Evolutionary conservation across 2,888 invertebrate genomes (phyloP), one percentile per base, ranked within the genome.

Genomic region (Esperia sulphurella): DNA sequence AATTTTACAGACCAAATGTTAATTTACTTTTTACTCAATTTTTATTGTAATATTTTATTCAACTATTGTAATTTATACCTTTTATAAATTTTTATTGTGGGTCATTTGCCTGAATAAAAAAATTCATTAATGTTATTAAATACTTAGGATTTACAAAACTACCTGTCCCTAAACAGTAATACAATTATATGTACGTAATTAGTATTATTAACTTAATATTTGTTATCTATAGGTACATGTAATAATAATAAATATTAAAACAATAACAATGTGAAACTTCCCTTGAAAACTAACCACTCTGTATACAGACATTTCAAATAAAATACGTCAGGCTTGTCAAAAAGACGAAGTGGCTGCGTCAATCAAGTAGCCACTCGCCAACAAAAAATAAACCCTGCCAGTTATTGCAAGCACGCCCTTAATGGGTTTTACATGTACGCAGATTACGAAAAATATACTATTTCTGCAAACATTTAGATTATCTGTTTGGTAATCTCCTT

Each of bases 291-390:
- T n/a, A 47, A 66, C 50, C 85, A 78, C 0, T 61, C 82, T 82
- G 66, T 87, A 71, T 53, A 54, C 14, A 50, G 43, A 54, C 48
- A 56, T 60, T 63, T 60, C 63, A 62, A 75, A 82, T 75, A 79
- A 78, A 80, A 81, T 69, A 71, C 78, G 74, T 76, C 80, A 74
- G 71, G 51, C 73, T 64, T 75, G 87, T 87, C 89, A 85, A 82
- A 85, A 82, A 83, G 87, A 85, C 73, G 83, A 81, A 88, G 80
- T 80, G 85, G 73, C 64, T 65, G 58, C 83, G 86, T 89, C 88
- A 87, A 81, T 89, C 89, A 88, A 65, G 56, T 58, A 65, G 71
- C 69, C 73, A 72, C 72, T 68, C 60, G 68, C 65, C 65, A 70
- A 68, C 75, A 80, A 78, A 82, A 85, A 85, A 83, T 66, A 72